Evolutionary conservation across 2,888 invertebrate species (phyloP).

Genomic region (Lasius platythorax): DNA sequence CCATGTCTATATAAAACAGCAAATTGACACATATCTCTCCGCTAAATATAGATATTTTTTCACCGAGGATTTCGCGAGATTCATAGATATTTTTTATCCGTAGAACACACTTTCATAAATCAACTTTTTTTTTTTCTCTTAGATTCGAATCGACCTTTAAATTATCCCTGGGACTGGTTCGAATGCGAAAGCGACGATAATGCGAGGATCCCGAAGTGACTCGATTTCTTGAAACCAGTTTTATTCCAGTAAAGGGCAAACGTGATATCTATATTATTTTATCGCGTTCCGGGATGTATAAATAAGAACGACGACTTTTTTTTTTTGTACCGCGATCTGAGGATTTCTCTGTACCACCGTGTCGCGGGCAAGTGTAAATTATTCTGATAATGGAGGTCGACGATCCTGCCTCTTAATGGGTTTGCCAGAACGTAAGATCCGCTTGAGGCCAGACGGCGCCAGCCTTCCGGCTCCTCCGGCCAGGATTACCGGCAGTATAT

Average conservation of each 20-base stretch:
- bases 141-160: not conserved
- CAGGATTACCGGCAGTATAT: constrained; percentile 67
- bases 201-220: not conserved
- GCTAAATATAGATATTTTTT: not conserved
- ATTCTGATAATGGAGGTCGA: constrained; percentile 64
- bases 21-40: not conserved
- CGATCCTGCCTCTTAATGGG: constrained; percentile 69
- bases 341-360: not conserved
- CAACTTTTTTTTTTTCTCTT: not conserved
- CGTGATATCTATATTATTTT: not conserved
- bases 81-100: not conserved
- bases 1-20: not conserved
- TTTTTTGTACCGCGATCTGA: constrained; percentile 4
- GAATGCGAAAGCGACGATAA: not conserved
- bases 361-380: constrained; percentile 17
- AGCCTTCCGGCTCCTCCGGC: constrained; percentile 68
- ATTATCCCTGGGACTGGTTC: not conserved
- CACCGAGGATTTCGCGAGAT: not conserved
- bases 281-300: not conserved
- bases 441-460: constrained; percentile 74
- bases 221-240: not conserved
- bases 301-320: not conserved
- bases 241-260: not conserved
- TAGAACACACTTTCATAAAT: not conserved
- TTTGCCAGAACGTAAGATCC: constrained; percentile 68